A percentile compares a stretch with the other conserved stretches of the same genome.
phyloP scores from a whole-genome alignment of 2,888 invertebrate genomes.

The Papilio protenor region DNA sequence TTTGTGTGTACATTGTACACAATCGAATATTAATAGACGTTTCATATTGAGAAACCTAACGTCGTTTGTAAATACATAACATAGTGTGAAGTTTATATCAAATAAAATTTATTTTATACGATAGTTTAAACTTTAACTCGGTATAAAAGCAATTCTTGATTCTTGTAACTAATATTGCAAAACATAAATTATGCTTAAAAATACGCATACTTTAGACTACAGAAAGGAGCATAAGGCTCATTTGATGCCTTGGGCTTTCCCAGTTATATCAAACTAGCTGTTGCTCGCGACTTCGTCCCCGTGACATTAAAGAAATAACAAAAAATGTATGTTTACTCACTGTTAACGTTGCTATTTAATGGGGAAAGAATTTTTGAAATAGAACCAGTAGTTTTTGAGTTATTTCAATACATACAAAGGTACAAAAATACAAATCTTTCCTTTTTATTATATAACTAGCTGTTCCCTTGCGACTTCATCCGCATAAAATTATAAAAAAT shows the following conservation, averaged over 20 bases:
- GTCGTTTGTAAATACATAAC: slow-evolving; percentile 11
- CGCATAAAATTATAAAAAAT: no score
- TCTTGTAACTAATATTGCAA: not conserved
- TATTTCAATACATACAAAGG: no score
- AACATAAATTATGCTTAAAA: not conserved
- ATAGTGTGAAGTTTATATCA: not conserved
- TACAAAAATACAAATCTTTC: no score
- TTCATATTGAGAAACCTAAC: slow-evolving; percentile 14
- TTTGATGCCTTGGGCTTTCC: not conserved
- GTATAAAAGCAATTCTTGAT: not conserved
- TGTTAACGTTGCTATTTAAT: no score
- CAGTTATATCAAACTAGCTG: no score
- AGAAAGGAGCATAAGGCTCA: not conserved
- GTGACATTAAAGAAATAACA: no score
- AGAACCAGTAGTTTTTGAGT: no score
- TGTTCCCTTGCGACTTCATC: no score
- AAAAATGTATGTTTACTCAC: no score
- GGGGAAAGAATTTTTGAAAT: no score
- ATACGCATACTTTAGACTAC: not conserved
- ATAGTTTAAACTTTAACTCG: slow-evolving; percentile 1
- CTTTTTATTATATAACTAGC: no score
- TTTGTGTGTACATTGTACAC: slow-evolving; percentile 51
- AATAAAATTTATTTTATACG: slow-evolving; percentile 6
- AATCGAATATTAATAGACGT: slow-evolving; percentile 45
- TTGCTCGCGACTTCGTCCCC: no score